phyloP scores from a whole-genome alignment of 2,113 vertebrate species.

The Pimephales promelas region DNA sequence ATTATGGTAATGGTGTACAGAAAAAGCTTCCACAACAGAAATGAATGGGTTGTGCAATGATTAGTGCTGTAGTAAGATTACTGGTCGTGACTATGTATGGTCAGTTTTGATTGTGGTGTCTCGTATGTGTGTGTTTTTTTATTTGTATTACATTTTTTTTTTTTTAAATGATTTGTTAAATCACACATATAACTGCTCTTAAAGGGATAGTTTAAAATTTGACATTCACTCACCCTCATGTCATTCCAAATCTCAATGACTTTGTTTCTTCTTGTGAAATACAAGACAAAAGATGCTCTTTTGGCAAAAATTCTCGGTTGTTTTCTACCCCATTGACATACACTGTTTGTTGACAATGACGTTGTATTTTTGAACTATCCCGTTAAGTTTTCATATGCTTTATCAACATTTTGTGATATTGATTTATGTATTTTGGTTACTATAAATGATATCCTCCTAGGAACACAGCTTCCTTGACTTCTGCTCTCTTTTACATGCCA shows the following conservation, averaged over 20 bases:
- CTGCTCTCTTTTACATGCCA: constrained; percentile 18
- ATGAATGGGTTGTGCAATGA: constrained; percentile 1
- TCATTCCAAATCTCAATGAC: no score
- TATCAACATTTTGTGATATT: background rate
- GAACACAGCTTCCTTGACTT: background rate
- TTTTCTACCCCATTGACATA: background rate
- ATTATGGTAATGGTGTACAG: constrained; percentile 33
- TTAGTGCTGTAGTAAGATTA: constrained; percentile 23
- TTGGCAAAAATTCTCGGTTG: background rate
- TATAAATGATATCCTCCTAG: background rate
- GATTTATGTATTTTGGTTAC: background rate
- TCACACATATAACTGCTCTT: background rate
- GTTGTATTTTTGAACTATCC: background rate
- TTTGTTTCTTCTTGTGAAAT: no score
- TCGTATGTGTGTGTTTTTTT: no score
- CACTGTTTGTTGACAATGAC: background rate
- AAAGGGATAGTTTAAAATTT: background rate
- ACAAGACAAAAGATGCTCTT: background rate
- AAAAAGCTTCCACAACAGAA: constrained; percentile 3
- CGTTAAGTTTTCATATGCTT: background rate
- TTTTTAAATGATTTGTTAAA: background rate
- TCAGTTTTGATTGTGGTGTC: constrained; percentile 12
- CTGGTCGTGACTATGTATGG: background rate
- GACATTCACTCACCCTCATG: no score
- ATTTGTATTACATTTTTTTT: background rate